A percentile compares a stretch with the other conserved stretches of the same genome.
Evolutionary conservation across 2,113 vertebrate genomes (phyloP).

Genomic region (Dunckerocampus dactyliophorus): DNA sequence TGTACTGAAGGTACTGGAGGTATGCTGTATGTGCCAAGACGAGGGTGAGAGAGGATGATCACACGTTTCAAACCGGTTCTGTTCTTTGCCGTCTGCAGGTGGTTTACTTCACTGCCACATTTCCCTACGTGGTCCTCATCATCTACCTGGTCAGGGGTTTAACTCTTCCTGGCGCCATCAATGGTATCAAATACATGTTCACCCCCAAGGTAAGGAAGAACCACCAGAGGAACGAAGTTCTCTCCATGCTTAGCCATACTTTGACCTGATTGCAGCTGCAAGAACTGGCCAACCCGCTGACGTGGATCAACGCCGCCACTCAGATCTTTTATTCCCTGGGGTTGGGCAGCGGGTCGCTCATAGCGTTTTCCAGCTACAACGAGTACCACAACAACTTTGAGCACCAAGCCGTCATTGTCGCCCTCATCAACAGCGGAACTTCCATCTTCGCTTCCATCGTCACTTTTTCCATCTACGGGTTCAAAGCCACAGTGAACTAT

Average conservation of each 20-base stretch:
- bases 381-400: conserved; percentile 85
- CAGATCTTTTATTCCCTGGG: conserved; percentile 97
- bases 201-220: conserved; percentile 82
- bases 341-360: conserved; percentile 89
- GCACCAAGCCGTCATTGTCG: conserved; percentile 80
- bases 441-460: conserved; percentile 89
- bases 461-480: conserved; percentile 94
- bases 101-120: conserved; percentile 85
- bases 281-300: conserved; percentile 79
- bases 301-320: conserved; percentile 91
- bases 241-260: neutral
- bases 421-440: conserved; percentile 86
- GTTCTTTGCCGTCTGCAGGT: conserved; percentile 68
- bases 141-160: conserved; percentile 87
- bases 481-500: conserved; percentile 91
- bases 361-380: conserved; percentile 94
- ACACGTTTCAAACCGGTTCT: neutral
- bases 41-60: neutral
- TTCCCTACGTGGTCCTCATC: conserved; percentile 87
- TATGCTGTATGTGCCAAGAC: neutral
- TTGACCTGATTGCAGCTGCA: conserved; percentile 75
- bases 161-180: conserved; percentile 86
- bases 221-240: neutral
- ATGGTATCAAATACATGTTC: conserved; percentile 89
- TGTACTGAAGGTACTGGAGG: too few relatives aligned